Conservation (phyloP, 2,113 vertebrate species). For the Ageneiosus marmoratus region DNA sequence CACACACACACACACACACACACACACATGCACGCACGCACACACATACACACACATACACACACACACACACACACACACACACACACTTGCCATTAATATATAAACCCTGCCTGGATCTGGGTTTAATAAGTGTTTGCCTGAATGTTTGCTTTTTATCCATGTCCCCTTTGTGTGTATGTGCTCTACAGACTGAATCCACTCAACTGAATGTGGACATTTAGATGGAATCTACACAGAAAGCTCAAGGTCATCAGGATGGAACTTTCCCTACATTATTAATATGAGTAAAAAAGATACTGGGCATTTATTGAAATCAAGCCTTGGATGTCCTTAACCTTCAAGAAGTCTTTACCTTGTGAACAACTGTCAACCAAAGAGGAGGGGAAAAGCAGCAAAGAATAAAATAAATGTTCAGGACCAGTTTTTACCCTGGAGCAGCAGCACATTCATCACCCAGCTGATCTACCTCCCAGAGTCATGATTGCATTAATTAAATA, state of each 20-base stretch:
- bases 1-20: not conserved
- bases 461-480: slow-evolving; percentile 50
- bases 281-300: slow-evolving; percentile 44
- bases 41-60: not conserved
- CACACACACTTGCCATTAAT: slow-evolving; percentile 7
- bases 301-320: slow-evolving; percentile 52
- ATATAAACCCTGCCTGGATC: not conserved
- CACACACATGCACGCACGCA: not conserved
- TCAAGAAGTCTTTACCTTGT: slow-evolving; percentile 47
- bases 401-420: slow-evolving; percentile 28
- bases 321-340: slow-evolving; percentile 53
- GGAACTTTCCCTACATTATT: slow-evolving; percentile 54
- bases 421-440: slow-evolving; percentile 41
- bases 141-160: slow-evolving; percentile 21
- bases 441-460: slow-evolving; percentile 50
- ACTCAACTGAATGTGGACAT: slow-evolving; percentile 29
- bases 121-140: slow-evolving; percentile 17
- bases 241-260: slow-evolving; percentile 51
- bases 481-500: slow-evolving; percentile 59
- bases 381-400: not conserved
- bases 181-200: slow-evolving; percentile 35
- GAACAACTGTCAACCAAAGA: slow-evolving; percentile 14
- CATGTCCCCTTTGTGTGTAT: not conserved
- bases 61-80: not conserved
- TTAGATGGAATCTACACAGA: slow-evolving; percentile 45